Percentiles rank a stretch among this genome's conserved stretches.
Evolutionary conservation across 2,888 invertebrate species (phyloP).

Genomic region (Panopea generosa): DNA sequence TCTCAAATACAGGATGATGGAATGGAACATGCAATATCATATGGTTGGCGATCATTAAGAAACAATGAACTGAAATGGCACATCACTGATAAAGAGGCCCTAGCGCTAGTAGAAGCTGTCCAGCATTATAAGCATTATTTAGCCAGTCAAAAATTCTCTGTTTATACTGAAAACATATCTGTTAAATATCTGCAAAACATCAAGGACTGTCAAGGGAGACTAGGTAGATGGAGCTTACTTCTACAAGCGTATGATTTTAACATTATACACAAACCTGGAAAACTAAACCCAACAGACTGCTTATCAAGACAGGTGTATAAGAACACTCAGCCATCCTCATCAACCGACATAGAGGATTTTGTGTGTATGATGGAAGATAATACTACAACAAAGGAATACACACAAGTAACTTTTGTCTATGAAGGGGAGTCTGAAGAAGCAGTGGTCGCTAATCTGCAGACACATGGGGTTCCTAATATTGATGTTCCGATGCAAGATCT

Average conservation of each 20-base stretch:
- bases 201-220: conserved; percentile 37
- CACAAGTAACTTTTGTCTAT: neutral
- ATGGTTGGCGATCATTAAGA: conserved; percentile 47
- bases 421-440: neutral
- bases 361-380: neutral
- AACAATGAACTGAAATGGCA: conserved; percentile 42
- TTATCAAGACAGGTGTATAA: conserved; percentile 29
- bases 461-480: neutral
- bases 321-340: neutral
- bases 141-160: conserved; percentile 39
- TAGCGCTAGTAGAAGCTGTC: conserved; percentile 60
- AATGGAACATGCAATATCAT: conserved; percentile 40
- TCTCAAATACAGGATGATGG: conserved; percentile 27
- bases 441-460: neutral
- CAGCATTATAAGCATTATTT: conserved; percentile 46
- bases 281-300: conserved; percentile 45
- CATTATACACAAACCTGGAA: conserved; percentile 20
- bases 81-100: conserved; percentile 57
- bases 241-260: conserved; percentile 32
- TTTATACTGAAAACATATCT: conserved; percentile 57
- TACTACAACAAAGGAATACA: neutral
- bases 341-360: neutral
- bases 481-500: neutral
- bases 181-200: conserved; percentile 49
- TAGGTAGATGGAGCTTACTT: conserved; percentile 40